Conservation (phyloP, 2,888 invertebrate species). For the Neoaliturus tenellus region DNA sequence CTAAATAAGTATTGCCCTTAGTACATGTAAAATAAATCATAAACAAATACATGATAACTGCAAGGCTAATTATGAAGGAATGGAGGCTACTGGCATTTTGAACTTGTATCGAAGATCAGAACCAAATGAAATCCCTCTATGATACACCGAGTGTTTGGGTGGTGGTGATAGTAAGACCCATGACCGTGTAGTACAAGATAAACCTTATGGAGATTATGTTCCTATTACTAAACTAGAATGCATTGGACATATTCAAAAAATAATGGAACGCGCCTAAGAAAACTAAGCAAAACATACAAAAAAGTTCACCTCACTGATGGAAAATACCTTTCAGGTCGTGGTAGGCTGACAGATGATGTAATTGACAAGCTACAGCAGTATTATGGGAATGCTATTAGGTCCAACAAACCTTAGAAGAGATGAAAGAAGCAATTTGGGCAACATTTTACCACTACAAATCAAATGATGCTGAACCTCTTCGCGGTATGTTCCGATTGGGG, state of each 20-base stretch:
- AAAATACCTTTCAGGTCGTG: not conserved
- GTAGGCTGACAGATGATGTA: not conserved
- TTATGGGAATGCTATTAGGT: not conserved
- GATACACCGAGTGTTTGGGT: conserved; percentile 10
- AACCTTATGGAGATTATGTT: not conserved
- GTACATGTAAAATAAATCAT: not conserved
- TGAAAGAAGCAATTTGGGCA: conserved; percentile 4
- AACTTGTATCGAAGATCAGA: not conserved
- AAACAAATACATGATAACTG: not conserved
- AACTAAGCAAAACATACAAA: not conserved
- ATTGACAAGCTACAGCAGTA: not conserved
- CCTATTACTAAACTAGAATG: conserved; percentile 18
- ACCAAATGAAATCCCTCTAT: not conserved
- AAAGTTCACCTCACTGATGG: not conserved
- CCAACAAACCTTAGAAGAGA: not conserved
- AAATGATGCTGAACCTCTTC: conserved; percentile 37
- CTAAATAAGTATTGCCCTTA: conserved; percentile 34
- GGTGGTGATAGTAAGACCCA: conserved; percentile 28
- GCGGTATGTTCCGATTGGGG: conserved; percentile 16
- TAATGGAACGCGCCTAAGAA: conserved; percentile 20
- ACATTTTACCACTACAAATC: conserved; percentile 42
- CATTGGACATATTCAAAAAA: conserved; percentile 27
- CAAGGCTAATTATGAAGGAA: conserved; percentile 36
- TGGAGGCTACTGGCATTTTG: conserved; percentile 30
- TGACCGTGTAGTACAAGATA: not conserved